Conservation (phyloP, 2,888 invertebrate species). For the Gisinianus flammeolus region DNA sequence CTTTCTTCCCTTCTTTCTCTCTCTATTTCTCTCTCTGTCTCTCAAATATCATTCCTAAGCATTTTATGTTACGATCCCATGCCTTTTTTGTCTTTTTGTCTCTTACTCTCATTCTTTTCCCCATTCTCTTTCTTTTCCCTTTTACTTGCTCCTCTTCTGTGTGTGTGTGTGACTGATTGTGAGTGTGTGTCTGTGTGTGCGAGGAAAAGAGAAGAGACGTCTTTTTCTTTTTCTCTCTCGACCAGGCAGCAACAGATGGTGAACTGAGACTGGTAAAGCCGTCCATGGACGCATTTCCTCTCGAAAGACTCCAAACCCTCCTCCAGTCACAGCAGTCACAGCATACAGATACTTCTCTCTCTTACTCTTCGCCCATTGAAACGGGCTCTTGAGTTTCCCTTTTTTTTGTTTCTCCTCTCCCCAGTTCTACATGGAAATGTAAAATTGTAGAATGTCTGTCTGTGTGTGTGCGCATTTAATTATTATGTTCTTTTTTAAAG, state of each 20-base stretch:
- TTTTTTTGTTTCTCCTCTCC: background rate
- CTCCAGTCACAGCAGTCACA: background rate
- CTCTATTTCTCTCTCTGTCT: background rate
- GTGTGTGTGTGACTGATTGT: background rate
- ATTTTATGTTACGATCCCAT: too few species aligned
- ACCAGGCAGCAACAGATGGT: constrained; percentile 28
- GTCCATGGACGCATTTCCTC: too few species aligned
- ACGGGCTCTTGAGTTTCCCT: constrained; percentile 10
- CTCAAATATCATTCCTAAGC: too few species aligned
- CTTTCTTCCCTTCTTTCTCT: background rate
- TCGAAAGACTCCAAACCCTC: background rate
- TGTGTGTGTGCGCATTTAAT: too few species aligned
- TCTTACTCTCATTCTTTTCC: too few species aligned
- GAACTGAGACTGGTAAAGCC: background rate
- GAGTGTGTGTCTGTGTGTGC: too few species aligned
- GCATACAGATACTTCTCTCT: background rate
- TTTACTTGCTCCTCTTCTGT: background rate
- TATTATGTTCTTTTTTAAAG: background rate
- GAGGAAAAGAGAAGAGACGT: too few species aligned
- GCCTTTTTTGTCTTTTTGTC: too few species aligned
- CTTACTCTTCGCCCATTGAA: background rate
- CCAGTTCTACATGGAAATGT: background rate
- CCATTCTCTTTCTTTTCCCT: background rate
- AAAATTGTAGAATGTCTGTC: background rate
- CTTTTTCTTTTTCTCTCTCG: background rate